These are phyloP conservation scores for Thalassaphorura encarpata DNA, from an alignment of 1,140 invertebrate genomes.

Conservation along the genomic window DNA sequence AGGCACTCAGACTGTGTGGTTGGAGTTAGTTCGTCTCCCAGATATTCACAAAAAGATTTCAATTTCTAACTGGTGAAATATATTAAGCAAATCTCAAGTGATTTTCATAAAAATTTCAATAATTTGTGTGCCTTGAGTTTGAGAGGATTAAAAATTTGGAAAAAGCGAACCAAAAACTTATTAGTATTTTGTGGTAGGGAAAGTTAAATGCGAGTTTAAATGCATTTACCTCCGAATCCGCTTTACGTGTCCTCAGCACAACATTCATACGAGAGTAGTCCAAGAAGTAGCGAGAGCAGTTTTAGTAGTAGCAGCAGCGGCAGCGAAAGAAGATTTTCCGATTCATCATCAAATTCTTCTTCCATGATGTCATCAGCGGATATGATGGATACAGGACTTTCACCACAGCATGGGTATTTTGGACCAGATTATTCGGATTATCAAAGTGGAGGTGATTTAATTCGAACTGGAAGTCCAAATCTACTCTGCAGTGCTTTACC, in stretches of 20 bases:
- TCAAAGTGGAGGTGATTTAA: conserved; percentile 25
- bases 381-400: conserved; percentile 2
- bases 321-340: neutral
- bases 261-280: neutral
- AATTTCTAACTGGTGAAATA: neutral
- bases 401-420: conserved; percentile 18
- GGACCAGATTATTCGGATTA: conserved; percentile 24
- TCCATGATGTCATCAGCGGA: too few relatives aligned
- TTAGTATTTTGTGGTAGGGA: neutral
- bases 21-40: neutral
- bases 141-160: neutral
- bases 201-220: conserved; percentile 13
- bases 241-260: conserved; percentile 6
- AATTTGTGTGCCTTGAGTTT: neutral
- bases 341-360: neutral
- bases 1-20: conserved; percentile 9
- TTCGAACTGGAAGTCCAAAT: conserved; percentile 56
- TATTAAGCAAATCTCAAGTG: neutral
- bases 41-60: neutral
- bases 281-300: neutral
- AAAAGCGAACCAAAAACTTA: neutral
- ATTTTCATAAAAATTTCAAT: neutral
- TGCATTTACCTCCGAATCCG: conserved; percentile 14
- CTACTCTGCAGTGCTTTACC: conserved; percentile 84
- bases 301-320: neutral